phyloP scores from a whole-genome alignment of 2,888 invertebrate genomes.

The Amiota minor region DNA sequence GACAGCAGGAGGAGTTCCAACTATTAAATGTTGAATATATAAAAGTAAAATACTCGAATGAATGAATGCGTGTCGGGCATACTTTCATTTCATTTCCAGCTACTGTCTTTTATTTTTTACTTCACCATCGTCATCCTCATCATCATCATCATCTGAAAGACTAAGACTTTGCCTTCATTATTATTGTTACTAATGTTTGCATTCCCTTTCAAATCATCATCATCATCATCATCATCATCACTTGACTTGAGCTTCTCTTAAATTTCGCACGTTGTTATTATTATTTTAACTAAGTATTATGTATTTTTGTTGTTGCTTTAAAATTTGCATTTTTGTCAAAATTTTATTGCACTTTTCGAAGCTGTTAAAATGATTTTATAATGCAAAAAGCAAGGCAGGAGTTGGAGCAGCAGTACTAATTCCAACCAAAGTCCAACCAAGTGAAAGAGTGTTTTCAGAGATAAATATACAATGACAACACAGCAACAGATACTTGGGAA shows the following conservation, averaged over 20 bases:
- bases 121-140: background rate
- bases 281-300: background rate
- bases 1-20: too few species aligned
- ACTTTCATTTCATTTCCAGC: background rate
- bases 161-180: background rate
- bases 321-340: slow-evolving; percentile 51
- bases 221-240: background rate
- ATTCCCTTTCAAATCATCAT: background rate
- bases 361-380: slow-evolving; percentile 16
- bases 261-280: background rate
- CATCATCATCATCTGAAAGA: background rate
- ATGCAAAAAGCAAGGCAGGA: background rate
- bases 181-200: background rate
- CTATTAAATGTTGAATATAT: too few species aligned
- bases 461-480: too few species aligned
- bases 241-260: background rate
- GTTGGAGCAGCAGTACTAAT: too few species aligned
- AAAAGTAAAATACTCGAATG: background rate
- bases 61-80: slow-evolving; percentile 18
- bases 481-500: too few species aligned
- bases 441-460: too few species aligned
- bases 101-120: background rate
- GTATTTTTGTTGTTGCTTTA: slow-evolving; percentile 12
- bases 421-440: too few species aligned
- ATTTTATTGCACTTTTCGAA: slow-evolving; percentile 51